Evolutionary conservation across 2,113 vertebrate genomes (phyloP).

Genomic region (Tamias sibiricus): DNA sequence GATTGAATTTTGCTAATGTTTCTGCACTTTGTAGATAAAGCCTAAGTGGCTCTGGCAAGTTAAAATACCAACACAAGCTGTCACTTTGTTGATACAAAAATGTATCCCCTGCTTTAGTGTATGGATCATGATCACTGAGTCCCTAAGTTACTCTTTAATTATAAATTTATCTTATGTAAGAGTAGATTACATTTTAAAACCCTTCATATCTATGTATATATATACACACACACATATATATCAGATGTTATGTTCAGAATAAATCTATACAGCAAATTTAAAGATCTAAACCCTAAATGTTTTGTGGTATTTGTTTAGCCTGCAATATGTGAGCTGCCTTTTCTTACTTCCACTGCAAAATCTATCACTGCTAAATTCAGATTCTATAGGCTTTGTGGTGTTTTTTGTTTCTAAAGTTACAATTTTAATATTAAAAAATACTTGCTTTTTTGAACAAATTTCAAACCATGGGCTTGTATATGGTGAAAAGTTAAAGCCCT

Average conservation of each 20-base stretch:
- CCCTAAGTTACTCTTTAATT: background rate
- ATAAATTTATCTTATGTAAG: background rate
- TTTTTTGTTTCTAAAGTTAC: background rate
- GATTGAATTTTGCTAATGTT: background rate
- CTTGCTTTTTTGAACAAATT: background rate
- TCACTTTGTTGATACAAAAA: background rate
- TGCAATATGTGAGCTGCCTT: background rate
- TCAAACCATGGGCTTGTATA: background rate
- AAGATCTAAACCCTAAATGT: background rate
- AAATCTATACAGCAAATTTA: background rate
- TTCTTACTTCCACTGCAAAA: background rate
- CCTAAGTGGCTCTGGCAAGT: background rate
- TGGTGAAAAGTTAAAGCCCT: background rate
- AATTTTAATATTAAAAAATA: background rate
- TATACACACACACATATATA: too few species aligned
- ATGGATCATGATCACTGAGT: background rate
- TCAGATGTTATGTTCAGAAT: background rate
- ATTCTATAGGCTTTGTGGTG: background rate
- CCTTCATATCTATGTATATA: too few species aligned
- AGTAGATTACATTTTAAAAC: background rate
- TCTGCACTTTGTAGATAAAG: background rate
- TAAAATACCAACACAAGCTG: slow-evolving; percentile 2
- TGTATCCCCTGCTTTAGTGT: background rate
- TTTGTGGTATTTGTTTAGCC: background rate
- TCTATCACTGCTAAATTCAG: background rate